These are phyloP conservation scores for Drosophila testacea DNA, from an alignment of 2,888 invertebrate genomes.

Conservation along the genomic window DNA sequence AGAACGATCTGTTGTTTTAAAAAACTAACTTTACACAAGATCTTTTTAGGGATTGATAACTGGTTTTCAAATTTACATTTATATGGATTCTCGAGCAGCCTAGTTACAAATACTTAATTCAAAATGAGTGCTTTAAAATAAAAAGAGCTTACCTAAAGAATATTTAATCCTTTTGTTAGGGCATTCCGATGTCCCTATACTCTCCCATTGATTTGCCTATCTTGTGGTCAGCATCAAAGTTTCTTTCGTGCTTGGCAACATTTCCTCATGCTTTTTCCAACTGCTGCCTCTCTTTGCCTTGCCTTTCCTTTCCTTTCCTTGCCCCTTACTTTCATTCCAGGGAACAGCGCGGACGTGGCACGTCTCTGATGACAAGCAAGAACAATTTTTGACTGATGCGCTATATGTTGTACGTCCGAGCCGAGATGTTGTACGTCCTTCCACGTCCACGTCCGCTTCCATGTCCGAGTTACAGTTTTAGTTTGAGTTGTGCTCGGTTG, in stretches of 20 bases:
- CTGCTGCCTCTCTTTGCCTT: constrained; percentile 1
- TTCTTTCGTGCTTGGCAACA: constrained; percentile 50
- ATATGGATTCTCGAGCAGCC: no score
- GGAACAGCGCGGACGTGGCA: constrained; percentile 61
- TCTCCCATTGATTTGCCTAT: constrained; percentile 8
- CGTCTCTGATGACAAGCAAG: constrained; percentile 76
- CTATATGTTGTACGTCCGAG: constrained; percentile 68
- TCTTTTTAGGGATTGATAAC: no score
- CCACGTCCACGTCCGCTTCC: constrained; percentile 22
- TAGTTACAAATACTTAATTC: no score
- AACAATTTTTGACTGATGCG: constrained; percentile 79
- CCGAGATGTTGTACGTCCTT: constrained; percentile 16
- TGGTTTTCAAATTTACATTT: no score
- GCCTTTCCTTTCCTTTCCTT: background rate
- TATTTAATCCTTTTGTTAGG: background rate
- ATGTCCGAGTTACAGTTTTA: constrained; percentile 38
- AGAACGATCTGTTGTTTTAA: no score
- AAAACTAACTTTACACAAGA: no score
- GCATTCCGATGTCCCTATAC: constrained; percentile 14
- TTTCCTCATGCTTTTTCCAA: constrained; percentile 48
- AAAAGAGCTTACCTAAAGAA: background rate
- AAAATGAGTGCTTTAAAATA: no score
- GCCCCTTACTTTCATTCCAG: background rate
- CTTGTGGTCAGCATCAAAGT: constrained; percentile 55
- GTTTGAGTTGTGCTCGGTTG: constrained; percentile 43